Evolutionary conservation across 2,888 invertebrate species (phyloP).

Genomic region (Oxytorus armatus): DNA sequence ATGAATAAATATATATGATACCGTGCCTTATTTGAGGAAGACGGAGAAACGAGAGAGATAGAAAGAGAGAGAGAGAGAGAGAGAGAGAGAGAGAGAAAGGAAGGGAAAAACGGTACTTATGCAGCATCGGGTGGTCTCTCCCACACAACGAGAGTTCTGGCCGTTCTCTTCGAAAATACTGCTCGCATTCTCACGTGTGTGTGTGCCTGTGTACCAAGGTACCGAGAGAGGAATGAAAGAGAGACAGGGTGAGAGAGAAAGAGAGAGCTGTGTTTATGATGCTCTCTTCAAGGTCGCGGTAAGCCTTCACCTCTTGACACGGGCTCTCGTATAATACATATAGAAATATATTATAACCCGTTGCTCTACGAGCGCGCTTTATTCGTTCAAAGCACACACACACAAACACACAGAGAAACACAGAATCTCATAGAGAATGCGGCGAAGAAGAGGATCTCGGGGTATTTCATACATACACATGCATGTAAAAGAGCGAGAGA

Average conservation of each 20-base stretch:
- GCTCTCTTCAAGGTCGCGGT: conserved; percentile 79
- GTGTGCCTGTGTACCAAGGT: conserved; percentile 11
- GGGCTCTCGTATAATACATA: conserved; percentile 68
- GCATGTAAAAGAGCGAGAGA: conserved; percentile 22
- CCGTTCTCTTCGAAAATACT: conserved; percentile 55
- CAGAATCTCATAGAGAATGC: conserved; percentile 35
- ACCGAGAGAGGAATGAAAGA: conserved; percentile 19
- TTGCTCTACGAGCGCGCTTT: conserved; percentile 46
- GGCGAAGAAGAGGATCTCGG: conserved; percentile 3
- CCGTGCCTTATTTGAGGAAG: not conserved
- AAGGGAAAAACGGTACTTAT: conserved; percentile 60
- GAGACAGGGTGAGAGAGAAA: conserved; percentile 9
- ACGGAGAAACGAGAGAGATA: not conserved
- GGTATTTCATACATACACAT: not conserved
- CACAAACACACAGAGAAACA: not conserved
- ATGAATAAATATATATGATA: conserved; percentile 61
- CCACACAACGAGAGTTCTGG: conserved; percentile 32
- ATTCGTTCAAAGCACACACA: conserved; percentile 4
- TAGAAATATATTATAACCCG: conserved; percentile 54
- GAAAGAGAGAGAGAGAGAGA: not conserved
- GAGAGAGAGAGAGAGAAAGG: conserved; percentile 11
- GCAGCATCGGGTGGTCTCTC: conserved; percentile 60
- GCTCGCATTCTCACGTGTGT: conserved; percentile 62
- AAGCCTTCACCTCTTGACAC: conserved; percentile 81
- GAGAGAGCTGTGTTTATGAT: conserved; percentile 49